A percentile compares a stretch with the other conserved stretches of the same genome.
Evolutionary conservation across 2,113 vertebrate genomes (phyloP).

Genomic region (Chaenogobius annularis): DNA sequence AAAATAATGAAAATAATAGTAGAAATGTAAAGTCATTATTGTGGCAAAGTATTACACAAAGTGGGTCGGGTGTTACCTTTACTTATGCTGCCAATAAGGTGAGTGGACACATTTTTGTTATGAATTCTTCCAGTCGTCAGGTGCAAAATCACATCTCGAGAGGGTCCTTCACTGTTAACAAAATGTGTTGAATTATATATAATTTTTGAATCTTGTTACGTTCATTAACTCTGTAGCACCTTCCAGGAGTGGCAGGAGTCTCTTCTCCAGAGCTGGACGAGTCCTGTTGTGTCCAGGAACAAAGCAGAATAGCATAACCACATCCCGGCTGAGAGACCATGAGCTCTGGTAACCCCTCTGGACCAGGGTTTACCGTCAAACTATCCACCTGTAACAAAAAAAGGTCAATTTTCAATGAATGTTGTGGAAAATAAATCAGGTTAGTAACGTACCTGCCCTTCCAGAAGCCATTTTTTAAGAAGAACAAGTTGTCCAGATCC

Average conservation of each 20-base stretch:
- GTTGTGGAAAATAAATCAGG: not conserved
- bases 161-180: slow-evolving; percentile 76
- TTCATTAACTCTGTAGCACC: slow-evolving; percentile 24
- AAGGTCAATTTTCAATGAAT: not conserved
- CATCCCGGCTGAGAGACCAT: slow-evolving; percentile 98
- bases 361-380: slow-evolving; percentile 88
- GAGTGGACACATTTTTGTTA: slow-evolving; percentile 98
- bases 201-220: not conserved
- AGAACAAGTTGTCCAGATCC: slow-evolving; percentile 85
- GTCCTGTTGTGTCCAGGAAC: slow-evolving; percentile 86
- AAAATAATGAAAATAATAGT: not conserved
- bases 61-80: slow-evolving; percentile 66
- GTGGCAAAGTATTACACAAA: not conserved
- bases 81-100: slow-evolving; percentile 91
- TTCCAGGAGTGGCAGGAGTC: slow-evolving; percentile 64
- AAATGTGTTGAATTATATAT: not conserved
- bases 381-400: slow-evolving; percentile 88
- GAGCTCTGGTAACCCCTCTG: slow-evolving; percentile 86
- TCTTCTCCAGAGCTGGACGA: slow-evolving; percentile 42
- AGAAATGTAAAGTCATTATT: too few relatives aligned
- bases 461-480: slow-evolving; percentile 96
- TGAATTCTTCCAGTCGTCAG: slow-evolving; percentile 95
- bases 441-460: slow-evolving; percentile 85
- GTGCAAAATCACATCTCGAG: slow-evolving; percentile 87
- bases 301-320: slow-evolving; percentile 89